Conservation (phyloP, 2,113 vertebrate species). For the Thomomys bottae region DNA sequence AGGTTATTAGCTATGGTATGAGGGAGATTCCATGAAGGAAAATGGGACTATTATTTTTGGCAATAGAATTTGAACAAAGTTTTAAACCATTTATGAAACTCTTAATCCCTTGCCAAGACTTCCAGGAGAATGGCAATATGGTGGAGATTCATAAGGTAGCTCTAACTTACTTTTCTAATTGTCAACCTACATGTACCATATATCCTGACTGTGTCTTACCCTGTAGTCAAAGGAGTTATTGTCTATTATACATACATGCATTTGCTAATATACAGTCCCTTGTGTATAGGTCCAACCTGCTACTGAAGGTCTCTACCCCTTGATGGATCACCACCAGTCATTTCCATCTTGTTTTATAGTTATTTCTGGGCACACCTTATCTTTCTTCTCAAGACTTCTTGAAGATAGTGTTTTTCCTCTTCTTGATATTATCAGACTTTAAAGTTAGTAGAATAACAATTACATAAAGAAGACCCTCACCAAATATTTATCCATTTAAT, state of each 20-base stretch:
- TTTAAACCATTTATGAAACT: neutral
- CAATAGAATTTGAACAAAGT: constrained; percentile 8
- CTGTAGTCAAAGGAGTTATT: neutral
- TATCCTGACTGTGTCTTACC: neutral
- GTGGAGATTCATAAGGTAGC: neutral
- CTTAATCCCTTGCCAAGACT: neutral
- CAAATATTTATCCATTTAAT: constrained; percentile 22
- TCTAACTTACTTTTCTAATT: neutral
- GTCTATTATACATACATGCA: neutral
- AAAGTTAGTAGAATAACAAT: neutral
- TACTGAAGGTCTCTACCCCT: neutral
- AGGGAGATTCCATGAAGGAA: constrained; percentile 61
- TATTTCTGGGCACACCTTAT: neutral
- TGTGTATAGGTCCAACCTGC: neutral
- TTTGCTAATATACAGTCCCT: neutral
- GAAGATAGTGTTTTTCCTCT: neutral
- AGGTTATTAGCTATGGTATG: constrained; percentile 39
- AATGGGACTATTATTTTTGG: constrained; percentile 53
- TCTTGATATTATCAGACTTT: neutral
- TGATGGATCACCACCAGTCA: neutral
- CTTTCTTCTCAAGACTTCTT: neutral
- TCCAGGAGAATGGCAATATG: constrained; percentile 11
- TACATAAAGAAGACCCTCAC: neutral
- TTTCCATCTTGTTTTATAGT: neutral
- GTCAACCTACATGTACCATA: neutral